Evolutionary conservation across 2,797 vertebrate species (phyloP).

Genomic region (Phrynocephalus vlangalii): DNA sequence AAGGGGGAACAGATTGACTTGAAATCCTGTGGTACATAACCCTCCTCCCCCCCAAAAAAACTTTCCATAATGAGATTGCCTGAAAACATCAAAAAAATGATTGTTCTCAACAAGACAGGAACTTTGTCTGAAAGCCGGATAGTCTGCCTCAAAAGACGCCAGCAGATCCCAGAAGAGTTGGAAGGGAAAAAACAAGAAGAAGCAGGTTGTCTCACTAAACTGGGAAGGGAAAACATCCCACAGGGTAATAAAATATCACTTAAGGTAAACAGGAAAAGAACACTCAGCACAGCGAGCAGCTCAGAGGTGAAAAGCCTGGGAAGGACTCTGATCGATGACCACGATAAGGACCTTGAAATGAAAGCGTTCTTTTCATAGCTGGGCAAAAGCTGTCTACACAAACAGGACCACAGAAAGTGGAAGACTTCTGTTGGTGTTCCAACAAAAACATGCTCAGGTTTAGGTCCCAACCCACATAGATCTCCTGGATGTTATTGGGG

Average conservation of each 20-base stretch:
- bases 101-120: slow-evolving; percentile 72
- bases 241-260: slow-evolving; percentile 64
- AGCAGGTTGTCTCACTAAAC: slow-evolving; percentile 61
- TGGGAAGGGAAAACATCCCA: slow-evolving; percentile 51
- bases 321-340: slow-evolving; percentile 57
- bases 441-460: background rate
- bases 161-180: slow-evolving; percentile 73
- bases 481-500: background rate
- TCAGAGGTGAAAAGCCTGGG: slow-evolving; percentile 55
- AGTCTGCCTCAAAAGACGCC: slow-evolving; percentile 68
- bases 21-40: background rate
- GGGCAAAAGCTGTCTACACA: slow-evolving; percentile 25
- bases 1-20: background rate
- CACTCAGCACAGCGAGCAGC: slow-evolving; percentile 57
- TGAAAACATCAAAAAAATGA: slow-evolving; percentile 61
- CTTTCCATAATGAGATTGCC: too few species aligned
- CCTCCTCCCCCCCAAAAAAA: too few species aligned
- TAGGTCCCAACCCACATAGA: background rate
- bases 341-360: slow-evolving; percentile 42
- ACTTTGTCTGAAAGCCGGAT: slow-evolving; percentile 83
- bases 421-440: background rate
- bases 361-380: slow-evolving; percentile 40
- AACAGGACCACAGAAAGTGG: background rate
- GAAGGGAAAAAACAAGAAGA: slow-evolving; percentile 75
- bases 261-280: slow-evolving; percentile 72